Base-by-base conservation (phyloP, 1,140 invertebrate genomes). In the Thaumatotibia leucotreta region DNA sequence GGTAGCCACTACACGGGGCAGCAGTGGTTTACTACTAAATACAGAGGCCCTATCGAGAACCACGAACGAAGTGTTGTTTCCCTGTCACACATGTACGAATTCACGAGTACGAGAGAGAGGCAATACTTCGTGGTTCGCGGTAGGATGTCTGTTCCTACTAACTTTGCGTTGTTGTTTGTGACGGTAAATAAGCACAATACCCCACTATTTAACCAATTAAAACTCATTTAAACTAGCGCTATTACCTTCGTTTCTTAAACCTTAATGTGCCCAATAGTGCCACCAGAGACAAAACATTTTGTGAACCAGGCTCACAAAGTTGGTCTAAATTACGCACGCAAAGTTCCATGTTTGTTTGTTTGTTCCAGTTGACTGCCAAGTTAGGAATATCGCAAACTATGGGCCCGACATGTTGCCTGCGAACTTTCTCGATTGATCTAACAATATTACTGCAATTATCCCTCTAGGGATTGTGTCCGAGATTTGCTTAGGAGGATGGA, bases 281-380 rank as follows among this genome's bases (percentile, higher is more conserved):
- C 52, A 14, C 52, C 24, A 31, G 52, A 58, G 52, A 58, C 52
- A 27, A 39, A 39, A 58, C 52, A 58, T 58, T 58, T 31, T 58
- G 24, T 58, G 24, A 58, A 31, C 52, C 23, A n/a, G 24, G 27
- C 52, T 58, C 52, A 58, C 14, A 58, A 58, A 58, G 27, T 58
- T 58, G 67, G 31, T 54, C 68, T 63, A 74, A 82, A 82, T 82
- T 79, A 75, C 77, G 76, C 67, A 70, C 63, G 73, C 72, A 69
- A 76, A 82, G 72, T 81, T 80, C n/a, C 52, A 78, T 75, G 68
- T 61, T 64, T 79, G 78, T 79, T 82, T 73, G 69, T 70, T 70
- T 39, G 54, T 54, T 71, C 69, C 68, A 71, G 71, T 67, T 71
- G 65, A 65, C 50, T 58, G 63, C 63, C 71, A 66, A 66, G 64